A percentile compares a stretch with the other conserved stretches of the same genome.
Evolutionary conservation across 2,888 invertebrate genomes (phyloP).

Genomic region (Apamea crenata): DNA sequence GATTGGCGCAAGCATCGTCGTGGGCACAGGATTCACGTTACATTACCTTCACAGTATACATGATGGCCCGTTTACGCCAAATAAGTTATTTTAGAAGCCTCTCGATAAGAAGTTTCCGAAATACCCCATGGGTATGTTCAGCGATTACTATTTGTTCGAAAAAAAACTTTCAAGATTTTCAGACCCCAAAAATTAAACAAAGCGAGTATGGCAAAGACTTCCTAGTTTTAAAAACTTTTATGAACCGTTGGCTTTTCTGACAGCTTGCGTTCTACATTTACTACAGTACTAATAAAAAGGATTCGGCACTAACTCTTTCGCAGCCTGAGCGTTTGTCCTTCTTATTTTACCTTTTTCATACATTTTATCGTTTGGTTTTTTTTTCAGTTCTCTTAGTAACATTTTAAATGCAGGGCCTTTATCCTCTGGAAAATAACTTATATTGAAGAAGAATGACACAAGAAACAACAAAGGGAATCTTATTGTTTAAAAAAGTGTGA

Average conservation of each 20-base stretch:
- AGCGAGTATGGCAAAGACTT: background rate
- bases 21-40: background rate
- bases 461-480: background rate
- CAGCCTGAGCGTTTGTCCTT: conserved; percentile 75
- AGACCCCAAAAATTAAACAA: background rate
- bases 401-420: conserved; percentile 82
- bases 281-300: background rate
- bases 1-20: background rate
- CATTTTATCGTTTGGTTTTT: conserved; percentile 71
- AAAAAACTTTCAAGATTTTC: background rate
- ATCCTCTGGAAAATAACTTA: conserved; percentile 73
- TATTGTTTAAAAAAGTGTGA: background rate
- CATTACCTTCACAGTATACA: background rate
- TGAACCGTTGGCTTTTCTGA: background rate
- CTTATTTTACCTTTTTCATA: conserved; percentile 75
- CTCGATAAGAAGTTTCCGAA: background rate
- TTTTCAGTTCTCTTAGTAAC: conserved; percentile 76
- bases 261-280: background rate
- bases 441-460: background rate
- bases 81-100: background rate
- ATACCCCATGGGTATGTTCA: background rate
- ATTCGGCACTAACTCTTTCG: conserved; percentile 75
- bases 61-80: background rate
- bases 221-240: background rate
- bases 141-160: background rate